A percentile compares a stretch with the other conserved stretches of the same genome.
These are phyloP conservation scores for Oxyruncus cristatus DNA, from an alignment of 2,113 vertebrate genomes.

Conservation along the genomic window DNA sequence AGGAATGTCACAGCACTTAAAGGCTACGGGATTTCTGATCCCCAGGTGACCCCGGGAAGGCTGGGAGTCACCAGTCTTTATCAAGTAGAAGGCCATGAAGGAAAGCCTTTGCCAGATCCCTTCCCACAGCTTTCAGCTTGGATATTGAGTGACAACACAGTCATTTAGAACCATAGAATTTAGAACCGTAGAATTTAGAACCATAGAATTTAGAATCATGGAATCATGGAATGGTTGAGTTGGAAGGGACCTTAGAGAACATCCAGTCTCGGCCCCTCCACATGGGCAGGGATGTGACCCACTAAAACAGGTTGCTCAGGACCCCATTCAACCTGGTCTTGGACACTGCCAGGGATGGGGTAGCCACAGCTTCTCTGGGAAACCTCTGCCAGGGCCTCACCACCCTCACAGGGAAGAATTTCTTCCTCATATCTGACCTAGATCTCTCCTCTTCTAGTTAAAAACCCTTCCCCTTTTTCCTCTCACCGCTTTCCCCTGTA, in stretches of 20 bases:
- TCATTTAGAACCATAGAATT: neutral
- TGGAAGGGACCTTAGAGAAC: neutral
- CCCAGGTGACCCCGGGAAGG: neutral
- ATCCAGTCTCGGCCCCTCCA: neutral
- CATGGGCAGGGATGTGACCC: neutral
- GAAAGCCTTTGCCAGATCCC: neutral
- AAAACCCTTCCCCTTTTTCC: neutral
- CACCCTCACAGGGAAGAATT: neutral
- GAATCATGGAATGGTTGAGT: neutral
- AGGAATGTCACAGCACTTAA: neutral
- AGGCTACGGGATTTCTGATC: neutral
- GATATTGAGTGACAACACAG: neutral
- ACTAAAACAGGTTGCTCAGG: neutral
- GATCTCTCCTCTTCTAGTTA: neutral
- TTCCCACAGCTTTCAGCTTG: neutral
- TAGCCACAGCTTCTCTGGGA: neutral
- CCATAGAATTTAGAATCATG: too few relatives aligned
- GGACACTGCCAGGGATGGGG: neutral
- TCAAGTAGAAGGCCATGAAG: neutral
- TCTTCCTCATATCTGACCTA: neutral
- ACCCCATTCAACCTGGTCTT: neutral
- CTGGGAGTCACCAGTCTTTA: neutral
- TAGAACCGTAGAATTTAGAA: too few relatives aligned
- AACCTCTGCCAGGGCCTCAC: neutral
- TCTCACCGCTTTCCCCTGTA: neutral